A percentile compares a stretch with the other conserved stretches of the same genome.
phyloP scores from a whole-genome alignment of 1,140 invertebrate species.

The Apis mellifera region DNA sequence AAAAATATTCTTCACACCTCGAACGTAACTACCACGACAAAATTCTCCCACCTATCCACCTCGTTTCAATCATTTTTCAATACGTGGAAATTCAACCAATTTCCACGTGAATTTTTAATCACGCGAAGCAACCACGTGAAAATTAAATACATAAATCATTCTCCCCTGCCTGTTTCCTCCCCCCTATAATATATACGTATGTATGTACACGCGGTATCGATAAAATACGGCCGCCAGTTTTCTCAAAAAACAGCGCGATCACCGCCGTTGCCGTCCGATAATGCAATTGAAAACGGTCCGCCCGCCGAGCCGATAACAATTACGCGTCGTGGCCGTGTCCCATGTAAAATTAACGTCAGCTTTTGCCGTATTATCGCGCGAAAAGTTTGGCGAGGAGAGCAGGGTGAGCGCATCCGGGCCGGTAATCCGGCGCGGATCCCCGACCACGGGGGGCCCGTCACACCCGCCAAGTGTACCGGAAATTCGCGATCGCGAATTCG shows the following conservation, averaged over 20 bases:
- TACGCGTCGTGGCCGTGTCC: constrained; percentile 21
- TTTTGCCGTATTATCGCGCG: constrained; percentile 75
- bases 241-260: neutral
- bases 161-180: too few species aligned
- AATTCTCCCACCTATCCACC: too few species aligned
- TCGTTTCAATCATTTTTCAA: too few species aligned
- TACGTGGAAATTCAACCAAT: too few species aligned
- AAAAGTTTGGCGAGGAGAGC: constrained; percentile 43
- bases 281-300: constrained; percentile 21
- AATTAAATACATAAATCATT: too few species aligned
- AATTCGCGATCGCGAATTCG: constrained; percentile 49
- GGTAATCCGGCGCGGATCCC: constrained; percentile 74
- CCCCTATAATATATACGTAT: too few species aligned
- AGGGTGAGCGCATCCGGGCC: constrained; percentile 52
- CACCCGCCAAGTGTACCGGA: constrained; percentile 25
- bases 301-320: constrained; percentile 35
- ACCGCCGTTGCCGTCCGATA: neutral
- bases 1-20: too few species aligned
- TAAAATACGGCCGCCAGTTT: neutral
- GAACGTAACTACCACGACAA: too few species aligned
- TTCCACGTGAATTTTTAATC: too few species aligned
- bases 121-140: too few species aligned
- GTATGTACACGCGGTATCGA: neutral
- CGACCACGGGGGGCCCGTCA: constrained; percentile 49
- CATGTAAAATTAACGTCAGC: constrained; percentile 63